Conservation (phyloP, 2,797 vertebrate genomes). For the Coranthus polyacanthus region DNA sequence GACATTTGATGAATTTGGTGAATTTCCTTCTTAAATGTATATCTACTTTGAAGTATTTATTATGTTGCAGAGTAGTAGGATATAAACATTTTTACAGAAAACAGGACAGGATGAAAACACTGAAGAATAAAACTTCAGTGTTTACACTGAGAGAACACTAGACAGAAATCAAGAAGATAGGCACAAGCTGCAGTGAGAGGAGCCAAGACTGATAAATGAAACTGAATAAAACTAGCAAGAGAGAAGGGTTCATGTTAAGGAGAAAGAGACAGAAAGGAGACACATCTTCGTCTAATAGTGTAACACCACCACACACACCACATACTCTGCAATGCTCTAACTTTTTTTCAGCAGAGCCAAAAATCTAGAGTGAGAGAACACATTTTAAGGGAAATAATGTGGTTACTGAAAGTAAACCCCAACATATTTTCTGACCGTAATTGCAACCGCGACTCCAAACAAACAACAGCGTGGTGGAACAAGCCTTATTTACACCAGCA, state of each 20-base stretch:
- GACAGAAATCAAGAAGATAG: conserved; percentile 14
- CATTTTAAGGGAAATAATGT: conserved; percentile 34
- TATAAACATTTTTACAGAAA: not conserved
- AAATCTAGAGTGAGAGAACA: conserved; percentile 13
- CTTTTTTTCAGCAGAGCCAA: not conserved
- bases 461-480: conserved; percentile 39
- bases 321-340: not conserved
- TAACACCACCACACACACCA: not conserved
- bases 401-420: conserved; percentile 4
- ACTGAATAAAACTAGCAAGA: conserved; percentile 2
- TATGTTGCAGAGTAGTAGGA: not conserved
- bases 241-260: conserved; percentile 21
- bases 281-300: conserved; percentile 27
- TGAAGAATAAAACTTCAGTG: not conserved
- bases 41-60: too few relatives aligned
- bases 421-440: conserved; percentile 38
- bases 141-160: not conserved
- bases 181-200: conserved; percentile 15
- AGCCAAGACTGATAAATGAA: conserved; percentile 25
- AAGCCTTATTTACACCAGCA: conserved; percentile 63
- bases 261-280: conserved; percentile 8
- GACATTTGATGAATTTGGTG: not conserved
- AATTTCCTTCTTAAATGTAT: not conserved
- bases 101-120: not conserved
- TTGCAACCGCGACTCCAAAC: conserved; percentile 45